A percentile compares a stretch with the other conserved stretches of the same genome.
phyloP scores from a whole-genome alignment of 1,140 invertebrate species.

The Trypoxylus dichotomus region DNA sequence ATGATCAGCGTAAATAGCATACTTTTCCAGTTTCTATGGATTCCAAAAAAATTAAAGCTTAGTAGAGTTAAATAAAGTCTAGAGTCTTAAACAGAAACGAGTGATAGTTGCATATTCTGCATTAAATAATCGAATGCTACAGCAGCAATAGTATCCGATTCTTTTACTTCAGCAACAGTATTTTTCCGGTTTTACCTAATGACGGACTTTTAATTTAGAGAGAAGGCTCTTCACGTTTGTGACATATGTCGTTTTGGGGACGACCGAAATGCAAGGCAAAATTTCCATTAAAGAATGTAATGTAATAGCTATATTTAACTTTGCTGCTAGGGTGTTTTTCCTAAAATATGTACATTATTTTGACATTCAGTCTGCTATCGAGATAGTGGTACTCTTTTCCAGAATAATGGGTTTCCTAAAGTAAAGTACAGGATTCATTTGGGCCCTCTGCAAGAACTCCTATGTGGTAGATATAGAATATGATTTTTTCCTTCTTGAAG shows the following conservation, averaged over 20 bases:
- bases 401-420: no score
- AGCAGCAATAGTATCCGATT: not conserved
- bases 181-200: not conserved
- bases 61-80: slow-evolving; percentile 34
- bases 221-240: not conserved
- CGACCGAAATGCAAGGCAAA: slow-evolving; percentile 5
- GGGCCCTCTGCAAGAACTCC: no score
- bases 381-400: no score
- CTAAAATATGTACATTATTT: no score
- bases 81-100: slow-evolving; percentile 39
- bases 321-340: not conserved
- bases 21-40: slow-evolving; percentile 36
- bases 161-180: not conserved
- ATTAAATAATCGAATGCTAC: slow-evolving; percentile 35
- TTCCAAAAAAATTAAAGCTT: slow-evolving; percentile 28
- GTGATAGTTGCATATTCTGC: slow-evolving; percentile 37
- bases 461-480: no score
- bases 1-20: slow-evolving; percentile 42
- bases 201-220: slow-evolving; percentile 24
- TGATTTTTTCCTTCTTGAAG: no score
- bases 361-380: no score
- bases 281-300: not conserved
- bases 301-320: slow-evolving; percentile 1
- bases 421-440: no score
- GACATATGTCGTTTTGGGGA: slow-evolving; percentile 22